phyloP scores from a whole-genome alignment of 2,113 vertebrate genomes.

The Vombatus ursinus region DNA sequence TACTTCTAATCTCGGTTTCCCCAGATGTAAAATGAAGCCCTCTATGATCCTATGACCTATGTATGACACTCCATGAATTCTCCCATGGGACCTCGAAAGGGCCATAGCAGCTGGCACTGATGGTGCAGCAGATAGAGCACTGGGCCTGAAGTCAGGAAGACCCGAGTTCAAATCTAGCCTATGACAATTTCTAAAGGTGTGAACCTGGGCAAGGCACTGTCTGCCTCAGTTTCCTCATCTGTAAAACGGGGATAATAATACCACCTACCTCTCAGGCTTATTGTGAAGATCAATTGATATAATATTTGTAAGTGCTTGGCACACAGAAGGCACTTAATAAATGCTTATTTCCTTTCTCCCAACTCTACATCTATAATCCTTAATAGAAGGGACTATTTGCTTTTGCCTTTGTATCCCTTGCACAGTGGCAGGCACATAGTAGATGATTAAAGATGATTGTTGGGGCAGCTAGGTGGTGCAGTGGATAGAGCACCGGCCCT shows the following conservation, averaged over 20 bases:
- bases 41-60: not conserved
- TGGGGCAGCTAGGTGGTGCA: too few species aligned
- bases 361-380: not conserved
- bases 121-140: too few species aligned
- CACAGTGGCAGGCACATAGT: not conserved
- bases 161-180: not conserved
- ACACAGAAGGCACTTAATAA: not conserved
- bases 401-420: not conserved
- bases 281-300: not conserved
- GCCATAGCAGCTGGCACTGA: not conserved
- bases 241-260: not conserved
- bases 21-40: not conserved
- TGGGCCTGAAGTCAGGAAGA: too few species aligned
- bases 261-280: not conserved
- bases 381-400: not conserved
- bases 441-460: not conserved
- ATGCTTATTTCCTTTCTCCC: not conserved
- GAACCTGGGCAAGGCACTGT: not conserved
- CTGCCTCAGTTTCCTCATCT: not conserved
- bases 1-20: too few species aligned
- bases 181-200: too few species aligned
- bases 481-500: too few species aligned
- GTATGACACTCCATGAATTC: not conserved
- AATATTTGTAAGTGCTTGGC: not conserved
- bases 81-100: not conserved